Evolutionary conservation across 2,113 vertebrate genomes (phyloP).

Genomic region (Rhinopomastus cyanomelas): DNA sequence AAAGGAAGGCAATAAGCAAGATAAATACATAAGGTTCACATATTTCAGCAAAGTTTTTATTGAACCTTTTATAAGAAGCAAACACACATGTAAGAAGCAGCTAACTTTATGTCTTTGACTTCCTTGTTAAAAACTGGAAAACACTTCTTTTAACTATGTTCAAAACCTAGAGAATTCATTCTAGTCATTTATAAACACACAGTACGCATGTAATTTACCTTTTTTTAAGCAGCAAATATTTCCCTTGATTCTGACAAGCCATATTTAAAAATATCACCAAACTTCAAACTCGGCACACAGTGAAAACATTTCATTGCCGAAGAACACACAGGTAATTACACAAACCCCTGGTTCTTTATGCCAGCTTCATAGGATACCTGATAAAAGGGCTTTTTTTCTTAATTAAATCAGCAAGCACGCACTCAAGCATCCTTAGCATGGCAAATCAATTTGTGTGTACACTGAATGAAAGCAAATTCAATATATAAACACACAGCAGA

Average conservation of each 20-base stretch:
- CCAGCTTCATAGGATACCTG: conserved; percentile 24
- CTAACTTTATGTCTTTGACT: neutral
- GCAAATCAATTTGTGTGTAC: conserved; percentile 26
- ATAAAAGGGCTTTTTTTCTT: conserved; percentile 41
- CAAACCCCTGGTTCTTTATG: conserved; percentile 9
- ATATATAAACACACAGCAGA: conserved; percentile 33
- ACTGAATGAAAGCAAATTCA: conserved; percentile 46
- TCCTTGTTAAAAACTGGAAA: neutral
- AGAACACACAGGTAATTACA: conserved; percentile 13
- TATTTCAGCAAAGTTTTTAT: neutral
- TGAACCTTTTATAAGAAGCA: neutral
- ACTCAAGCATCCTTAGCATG: conserved; percentile 36
- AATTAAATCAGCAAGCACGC: conserved; percentile 41
- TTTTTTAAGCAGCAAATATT: neutral
- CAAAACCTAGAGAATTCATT: neutral
- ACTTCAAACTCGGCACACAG: neutral
- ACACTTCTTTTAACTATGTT: neutral
- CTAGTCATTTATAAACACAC: neutral
- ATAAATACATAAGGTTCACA: neutral
- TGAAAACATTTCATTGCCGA: conserved; percentile 13
- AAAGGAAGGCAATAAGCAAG: neutral
- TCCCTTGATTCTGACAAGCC: neutral
- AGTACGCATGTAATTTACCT: neutral
- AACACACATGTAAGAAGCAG: rapidly evolving
- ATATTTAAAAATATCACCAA: conserved; percentile 9